Evolutionary conservation across 1,140 invertebrate species (phyloP).

Genomic region (Pseudachorutes palmiensis): DNA sequence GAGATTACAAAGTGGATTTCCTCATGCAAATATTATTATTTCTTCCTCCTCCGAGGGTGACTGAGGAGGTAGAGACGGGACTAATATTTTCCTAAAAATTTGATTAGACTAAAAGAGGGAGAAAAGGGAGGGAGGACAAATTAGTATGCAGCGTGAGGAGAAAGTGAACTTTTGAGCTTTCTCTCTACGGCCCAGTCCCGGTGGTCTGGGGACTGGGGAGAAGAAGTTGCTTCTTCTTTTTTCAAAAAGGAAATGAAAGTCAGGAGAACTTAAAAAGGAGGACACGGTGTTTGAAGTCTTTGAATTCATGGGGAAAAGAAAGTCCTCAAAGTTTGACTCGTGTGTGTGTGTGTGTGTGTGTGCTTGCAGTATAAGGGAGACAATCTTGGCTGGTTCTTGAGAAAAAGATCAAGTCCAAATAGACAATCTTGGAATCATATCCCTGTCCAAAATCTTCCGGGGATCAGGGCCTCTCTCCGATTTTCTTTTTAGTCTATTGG

Average conservation of each 20-base stretch:
- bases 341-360: no score
- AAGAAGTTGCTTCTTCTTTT: not conserved
- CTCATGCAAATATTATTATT: conserved; percentile 1
- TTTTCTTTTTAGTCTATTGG: not conserved
- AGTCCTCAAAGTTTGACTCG: not conserved
- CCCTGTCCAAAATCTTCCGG: not conserved
- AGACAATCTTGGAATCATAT: not conserved
- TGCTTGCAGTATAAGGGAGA: no score
- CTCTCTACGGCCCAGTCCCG: no score
- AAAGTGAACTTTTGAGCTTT: conserved; percentile 8
- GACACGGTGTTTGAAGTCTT: not conserved
- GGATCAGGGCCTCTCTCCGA: not conserved
- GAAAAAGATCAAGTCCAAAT: not conserved
- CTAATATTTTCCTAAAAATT: conserved; percentile 27
- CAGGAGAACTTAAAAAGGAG: not conserved
- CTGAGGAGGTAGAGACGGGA: not conserved
- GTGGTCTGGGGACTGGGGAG: no score
- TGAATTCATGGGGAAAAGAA: not conserved
- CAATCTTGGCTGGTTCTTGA: no score
- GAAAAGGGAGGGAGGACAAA: conserved; percentile 26
- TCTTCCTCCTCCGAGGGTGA: not conserved
- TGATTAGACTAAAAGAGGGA: conserved; percentile 31
- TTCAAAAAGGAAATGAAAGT: not conserved
- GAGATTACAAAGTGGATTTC: conserved; percentile 6
- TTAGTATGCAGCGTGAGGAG: conserved; percentile 31